Base-by-base conservation (phyloP, 1,140 invertebrate species). In the Atta texana region DNA sequence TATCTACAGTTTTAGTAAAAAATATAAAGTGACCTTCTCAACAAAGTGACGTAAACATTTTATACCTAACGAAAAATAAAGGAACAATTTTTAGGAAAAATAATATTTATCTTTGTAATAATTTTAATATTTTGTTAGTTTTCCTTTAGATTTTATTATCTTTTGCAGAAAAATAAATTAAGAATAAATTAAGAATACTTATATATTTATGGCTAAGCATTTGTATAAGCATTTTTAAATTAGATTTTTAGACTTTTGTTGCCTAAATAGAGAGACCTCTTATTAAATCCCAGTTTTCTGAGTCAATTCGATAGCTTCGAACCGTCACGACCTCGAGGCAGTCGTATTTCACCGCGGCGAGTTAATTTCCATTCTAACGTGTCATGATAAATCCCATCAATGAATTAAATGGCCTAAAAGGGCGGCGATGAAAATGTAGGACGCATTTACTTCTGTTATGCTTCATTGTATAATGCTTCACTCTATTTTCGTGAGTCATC, bases 321-420 rank as follows among this genome's bases (percentile, higher is more conserved):
- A 66, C 12, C 10, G 10, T 24, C 21, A 14, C 49, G 49, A 81
- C 53, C 53, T 84, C 69, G 80, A 51, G 44, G 63, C 28, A 75
- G 5, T 21, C 18, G 57, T 24, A 39, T 24, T 71, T 84, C 39
- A 75, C 24, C 31, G 55, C 24, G 55, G 57, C 53, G 49, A 68
- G 39, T 61, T 75, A 84, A 84, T 84, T 75, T 84, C 80, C 69
- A 84, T 84, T 84, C 74, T 39, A 84, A 39, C 69, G n/a, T 44
- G 69, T 75, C 80, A 4, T 63, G 69, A 74, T 75, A 84, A 84
- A 84, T 74, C 57, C 39, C 55, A 16, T 51, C 80, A 61, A 84
- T 75, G 80, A 61, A 84, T 84, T 74, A 75, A 75, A 84, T 14
- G 69, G 57, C 57, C 24, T 57, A 49, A 84, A 84, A 84, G 80